Percentiles rank a stretch among this genome's conserved stretches.
phyloP scores from a whole-genome alignment of 2,113 vertebrate genomes.

The Heterotis niloticus region DNA sequence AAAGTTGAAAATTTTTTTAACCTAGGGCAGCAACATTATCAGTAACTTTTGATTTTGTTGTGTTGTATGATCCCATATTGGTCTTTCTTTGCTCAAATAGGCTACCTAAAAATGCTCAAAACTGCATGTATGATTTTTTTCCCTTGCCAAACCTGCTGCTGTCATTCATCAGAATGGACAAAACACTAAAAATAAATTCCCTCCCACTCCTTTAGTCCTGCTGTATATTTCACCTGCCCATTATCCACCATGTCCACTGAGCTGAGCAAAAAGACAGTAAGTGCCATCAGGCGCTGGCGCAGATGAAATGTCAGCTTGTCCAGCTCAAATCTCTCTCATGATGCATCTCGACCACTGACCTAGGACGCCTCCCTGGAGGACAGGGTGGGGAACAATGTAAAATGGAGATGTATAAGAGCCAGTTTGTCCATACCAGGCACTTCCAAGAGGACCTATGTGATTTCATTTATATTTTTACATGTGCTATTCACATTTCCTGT shows the following conservation, averaged over 20 bases:
- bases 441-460: not conserved
- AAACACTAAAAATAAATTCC: not conserved
- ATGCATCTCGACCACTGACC: slow-evolving; percentile 10
- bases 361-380: not conserved
- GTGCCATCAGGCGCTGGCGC: not conserved
- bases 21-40: too few species aligned
- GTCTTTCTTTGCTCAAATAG: too few species aligned
- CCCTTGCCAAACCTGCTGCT: not conserved
- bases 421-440: not conserved
- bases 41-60: too few species aligned
- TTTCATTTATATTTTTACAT: not conserved
- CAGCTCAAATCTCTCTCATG: slow-evolving; percentile 21
- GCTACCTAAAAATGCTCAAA: too few species aligned
- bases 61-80: too few species aligned
- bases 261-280: slow-evolving; percentile 11
- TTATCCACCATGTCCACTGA: not conserved
- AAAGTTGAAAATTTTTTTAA: too few species aligned
- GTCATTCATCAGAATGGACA: not conserved
- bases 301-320: slow-evolving; percentile 28
- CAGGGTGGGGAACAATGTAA: not conserved
- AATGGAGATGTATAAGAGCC: not conserved
- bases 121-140: too few species aligned
- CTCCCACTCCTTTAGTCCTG: not conserved
- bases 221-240: not conserved
- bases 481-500: not conserved